These are phyloP conservation scores for Camelus dromedarius DNA, from an alignment of 2,113 vertebrate genomes.

Conservation along the genomic window DNA sequence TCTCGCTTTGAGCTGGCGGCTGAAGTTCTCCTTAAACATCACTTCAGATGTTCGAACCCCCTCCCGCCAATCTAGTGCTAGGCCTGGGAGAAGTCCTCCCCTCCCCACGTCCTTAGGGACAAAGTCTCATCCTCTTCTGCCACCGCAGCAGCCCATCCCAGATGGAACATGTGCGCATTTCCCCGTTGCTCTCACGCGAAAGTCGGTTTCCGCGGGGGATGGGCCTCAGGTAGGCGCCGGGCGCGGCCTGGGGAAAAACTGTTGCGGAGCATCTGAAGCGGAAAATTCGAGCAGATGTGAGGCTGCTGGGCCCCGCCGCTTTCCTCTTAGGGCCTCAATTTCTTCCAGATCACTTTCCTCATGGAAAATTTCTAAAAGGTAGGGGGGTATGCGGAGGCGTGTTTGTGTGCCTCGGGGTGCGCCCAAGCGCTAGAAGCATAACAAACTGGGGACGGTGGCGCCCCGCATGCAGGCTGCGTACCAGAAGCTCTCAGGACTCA, in stretches of 20 bases:
- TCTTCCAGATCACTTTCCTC: conserved; percentile 77
- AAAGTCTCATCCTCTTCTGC: neutral
- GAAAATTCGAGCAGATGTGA: conserved; percentile 77
- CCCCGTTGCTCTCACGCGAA: neutral
- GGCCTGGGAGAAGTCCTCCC: too few relatives aligned
- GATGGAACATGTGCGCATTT: neutral
- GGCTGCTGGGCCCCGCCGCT: neutral
- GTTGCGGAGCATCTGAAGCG: conserved; percentile 65
- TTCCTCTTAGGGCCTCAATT: conserved; percentile 66
- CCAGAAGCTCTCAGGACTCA: rapidly evolving
- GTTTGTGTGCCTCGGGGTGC: neutral
- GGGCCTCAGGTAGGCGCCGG: conserved; percentile 64
- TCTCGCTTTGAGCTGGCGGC: neutral
- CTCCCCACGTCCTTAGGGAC: neutral
- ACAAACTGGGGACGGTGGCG: neutral
- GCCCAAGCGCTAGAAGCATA: neutral
- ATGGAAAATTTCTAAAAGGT: conserved; percentile 65
- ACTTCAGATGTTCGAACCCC: neutral
- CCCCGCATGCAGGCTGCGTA: too few relatives aligned
- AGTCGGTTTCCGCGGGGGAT: neutral
- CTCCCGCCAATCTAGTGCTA: neutral
- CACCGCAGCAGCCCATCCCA: neutral
- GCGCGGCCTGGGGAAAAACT: neutral
- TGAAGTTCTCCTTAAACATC: neutral
- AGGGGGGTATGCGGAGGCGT: neutral